Conservation (phyloP, 2,113 vertebrate genomes). For the Piliocolobus tephrosceles region DNA sequence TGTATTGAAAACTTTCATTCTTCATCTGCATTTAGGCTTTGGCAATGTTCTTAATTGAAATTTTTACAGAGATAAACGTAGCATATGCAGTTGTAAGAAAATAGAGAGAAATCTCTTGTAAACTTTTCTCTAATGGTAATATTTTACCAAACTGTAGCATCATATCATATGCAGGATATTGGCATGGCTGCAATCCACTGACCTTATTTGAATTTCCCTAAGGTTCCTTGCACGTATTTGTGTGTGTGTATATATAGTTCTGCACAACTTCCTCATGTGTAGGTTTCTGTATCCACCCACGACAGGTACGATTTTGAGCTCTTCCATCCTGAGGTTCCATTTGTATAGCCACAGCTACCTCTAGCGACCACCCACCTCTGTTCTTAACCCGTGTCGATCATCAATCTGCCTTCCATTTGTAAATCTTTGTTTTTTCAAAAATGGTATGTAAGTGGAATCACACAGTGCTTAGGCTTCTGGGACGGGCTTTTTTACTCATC, state of each 20-base stretch:
- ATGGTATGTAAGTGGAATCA: not conserved
- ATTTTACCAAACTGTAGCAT: not conserved
- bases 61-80: not conserved
- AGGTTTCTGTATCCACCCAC: not conserved
- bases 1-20: not conserved
- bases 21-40: not conserved
- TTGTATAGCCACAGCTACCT: not conserved
- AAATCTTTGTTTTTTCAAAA: not conserved
- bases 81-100: not conserved
- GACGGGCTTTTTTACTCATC: not conserved
- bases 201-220: not conserved
- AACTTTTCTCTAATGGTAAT: not conserved
- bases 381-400: not conserved
- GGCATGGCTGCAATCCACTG: not conserved
- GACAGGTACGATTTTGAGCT: fast-evolving
- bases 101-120: not conserved
- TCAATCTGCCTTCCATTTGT: not conserved
- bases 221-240: not conserved
- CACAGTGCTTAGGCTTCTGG: not conserved
- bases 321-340: fast-evolving
- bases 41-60: not conserved
- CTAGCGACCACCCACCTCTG: fast-evolving
- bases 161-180: not conserved
- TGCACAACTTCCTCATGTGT: not conserved
- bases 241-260: not conserved